phyloP scores from a whole-genome alignment of 2,797 vertebrate species.

The Premnoplex brunnescens region DNA sequence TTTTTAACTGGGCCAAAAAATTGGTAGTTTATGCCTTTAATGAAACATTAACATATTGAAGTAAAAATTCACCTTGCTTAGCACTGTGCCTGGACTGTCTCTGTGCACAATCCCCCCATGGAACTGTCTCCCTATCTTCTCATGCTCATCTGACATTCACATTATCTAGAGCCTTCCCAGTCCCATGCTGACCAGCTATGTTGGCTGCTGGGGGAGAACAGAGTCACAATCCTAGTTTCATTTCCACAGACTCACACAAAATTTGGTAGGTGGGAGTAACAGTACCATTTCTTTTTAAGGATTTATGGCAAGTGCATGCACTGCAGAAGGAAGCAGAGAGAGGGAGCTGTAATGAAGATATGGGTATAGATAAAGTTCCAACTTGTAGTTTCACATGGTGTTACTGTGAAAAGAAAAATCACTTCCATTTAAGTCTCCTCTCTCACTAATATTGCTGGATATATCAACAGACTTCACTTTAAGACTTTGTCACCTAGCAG shows the following conservation, averaged over 20 bases:
- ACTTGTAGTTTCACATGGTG: neutral
- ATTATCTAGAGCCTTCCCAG: neutral
- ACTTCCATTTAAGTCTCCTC: neutral
- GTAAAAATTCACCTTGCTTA: neutral
- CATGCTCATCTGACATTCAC: neutral
- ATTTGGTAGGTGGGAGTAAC: neutral
- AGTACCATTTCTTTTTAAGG: neutral
- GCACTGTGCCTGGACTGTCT: accelerated
- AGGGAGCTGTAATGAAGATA: neutral
- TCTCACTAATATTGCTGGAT: neutral
- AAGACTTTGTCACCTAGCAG: neutral
- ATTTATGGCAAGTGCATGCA: neutral
- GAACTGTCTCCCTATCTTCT: neutral
- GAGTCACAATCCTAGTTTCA: neutral
- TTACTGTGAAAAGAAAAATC: neutral
- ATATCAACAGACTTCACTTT: neutral
- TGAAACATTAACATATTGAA: neutral
- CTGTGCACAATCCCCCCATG: accelerated
- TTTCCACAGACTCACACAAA: neutral
- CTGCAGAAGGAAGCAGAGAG: neutral
- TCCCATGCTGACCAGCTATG: neutral
- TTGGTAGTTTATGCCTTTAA: neutral
- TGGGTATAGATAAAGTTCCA: neutral
- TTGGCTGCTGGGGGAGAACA: neutral
- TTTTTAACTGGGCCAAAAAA: neutral